These are phyloP conservation scores for Marronus borbonicus DNA, from an alignment of 2,888 invertebrate species.

Conservation along the genomic window DNA sequence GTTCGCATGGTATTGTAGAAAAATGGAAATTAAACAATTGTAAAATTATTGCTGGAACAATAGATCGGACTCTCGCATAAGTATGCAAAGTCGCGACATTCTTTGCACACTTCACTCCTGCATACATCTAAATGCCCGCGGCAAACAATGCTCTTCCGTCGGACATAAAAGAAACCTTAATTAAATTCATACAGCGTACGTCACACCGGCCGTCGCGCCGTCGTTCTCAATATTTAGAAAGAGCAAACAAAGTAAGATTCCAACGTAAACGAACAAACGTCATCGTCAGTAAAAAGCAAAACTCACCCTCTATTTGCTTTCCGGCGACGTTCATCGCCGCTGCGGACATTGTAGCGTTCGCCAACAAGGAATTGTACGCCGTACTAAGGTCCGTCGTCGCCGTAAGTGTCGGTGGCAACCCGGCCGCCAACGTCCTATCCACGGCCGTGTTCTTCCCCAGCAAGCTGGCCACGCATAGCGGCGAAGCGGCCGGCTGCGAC, in stretches of 20 bases:
- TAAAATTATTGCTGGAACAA: too few relatives aligned
- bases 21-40: too few relatives aligned
- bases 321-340: conserved; percentile 81
- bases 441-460: conserved; percentile 69
- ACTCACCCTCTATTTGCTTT: conserved; percentile 91
- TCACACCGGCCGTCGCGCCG: too few relatives aligned
- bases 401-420: conserved; percentile 75
- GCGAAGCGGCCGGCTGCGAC: conserved; percentile 75
- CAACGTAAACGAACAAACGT: background rate
- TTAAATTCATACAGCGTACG: conserved; percentile 3
- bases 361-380: conserved; percentile 75
- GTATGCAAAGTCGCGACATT: too few relatives aligned
- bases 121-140: too few relatives aligned
- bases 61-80: too few relatives aligned
- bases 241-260: too few relatives aligned
- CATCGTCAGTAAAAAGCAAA: background rate
- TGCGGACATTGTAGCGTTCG: conserved; percentile 82
- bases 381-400: conserved; percentile 77
- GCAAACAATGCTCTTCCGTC: background rate
- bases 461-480: conserved; percentile 72
- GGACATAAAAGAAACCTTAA: conserved; percentile 4
- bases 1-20: too few relatives aligned
- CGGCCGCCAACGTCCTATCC: conserved; percentile 64
- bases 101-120: too few relatives aligned
- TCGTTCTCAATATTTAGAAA: too few relatives aligned